Percentiles rank a stretch among this genome's conserved stretches.
These are phyloP conservation scores for Sinocyclocheilus anophthalmus DNA, from an alignment of 2,113 vertebrate species.

Conservation along the genomic window DNA sequence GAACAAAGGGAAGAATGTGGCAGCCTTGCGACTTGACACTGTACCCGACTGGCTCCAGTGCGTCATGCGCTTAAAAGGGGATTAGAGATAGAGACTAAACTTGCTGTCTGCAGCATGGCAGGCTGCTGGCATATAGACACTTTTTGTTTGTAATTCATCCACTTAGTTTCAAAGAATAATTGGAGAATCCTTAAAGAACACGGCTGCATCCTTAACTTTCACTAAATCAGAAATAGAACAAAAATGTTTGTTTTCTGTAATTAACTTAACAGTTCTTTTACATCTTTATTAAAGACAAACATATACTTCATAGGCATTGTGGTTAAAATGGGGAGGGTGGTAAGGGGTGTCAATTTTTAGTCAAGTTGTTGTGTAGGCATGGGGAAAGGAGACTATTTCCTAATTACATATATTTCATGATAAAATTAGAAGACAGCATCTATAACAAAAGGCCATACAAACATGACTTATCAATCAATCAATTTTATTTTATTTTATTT, in stretches of 20 bases:
- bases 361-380: background rate
- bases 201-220: background rate
- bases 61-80: constrained; percentile 35
- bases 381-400: background rate
- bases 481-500: too few relatives aligned
- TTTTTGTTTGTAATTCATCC: constrained; percentile 33
- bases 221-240: background rate
- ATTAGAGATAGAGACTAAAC: constrained; percentile 26
- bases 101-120: constrained; percentile 26
- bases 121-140: background rate
- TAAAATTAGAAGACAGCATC: background rate
- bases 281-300: background rate
- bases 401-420: background rate
- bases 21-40: constrained; percentile 36
- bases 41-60: constrained; percentile 24
- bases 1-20: constrained; percentile 42
- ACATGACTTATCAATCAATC: too few relatives aligned
- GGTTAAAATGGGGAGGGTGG: too few relatives aligned
- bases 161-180: constrained; percentile 18
- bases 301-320: background rate
- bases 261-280: background rate
- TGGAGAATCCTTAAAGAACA: background rate
- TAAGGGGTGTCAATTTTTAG: background rate
- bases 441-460: background rate
- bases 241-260: background rate